phyloP scores from a whole-genome alignment of 2,113 vertebrate species.

The Anhinga rufa region DNA sequence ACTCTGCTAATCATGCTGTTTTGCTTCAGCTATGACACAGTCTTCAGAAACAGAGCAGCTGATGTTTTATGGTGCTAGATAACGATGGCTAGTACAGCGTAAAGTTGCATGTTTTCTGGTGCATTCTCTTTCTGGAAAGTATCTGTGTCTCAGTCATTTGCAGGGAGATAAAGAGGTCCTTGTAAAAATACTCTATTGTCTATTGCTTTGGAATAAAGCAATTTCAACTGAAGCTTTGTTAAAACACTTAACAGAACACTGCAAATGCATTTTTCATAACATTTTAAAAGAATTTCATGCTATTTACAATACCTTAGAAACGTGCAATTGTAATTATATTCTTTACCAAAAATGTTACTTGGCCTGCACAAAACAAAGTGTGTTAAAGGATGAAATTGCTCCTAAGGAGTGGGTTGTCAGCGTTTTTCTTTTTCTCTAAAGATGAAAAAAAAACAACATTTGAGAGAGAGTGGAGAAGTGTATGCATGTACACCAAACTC shows the following conservation, averaged over 20 bases:
- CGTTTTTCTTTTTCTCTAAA: not conserved
- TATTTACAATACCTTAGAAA: conserved; percentile 44
- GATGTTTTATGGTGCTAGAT: not conserved
- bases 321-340: conserved; percentile 26
- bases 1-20: not conserved
- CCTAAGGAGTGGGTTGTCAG: not conserved
- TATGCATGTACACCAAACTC: not conserved
- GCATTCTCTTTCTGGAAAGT: not conserved
- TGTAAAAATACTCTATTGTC: conserved; percentile 2
- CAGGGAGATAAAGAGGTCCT: conserved; percentile 20
- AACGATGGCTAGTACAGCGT: not conserved
- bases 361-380: conserved; percentile 5
- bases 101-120: not conserved
- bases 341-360: conserved; percentile 39
- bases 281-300: conserved; percentile 58
- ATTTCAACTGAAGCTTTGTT: conserved; percentile 50
- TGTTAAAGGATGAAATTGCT: conserved; percentile 43
- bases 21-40: not conserved
- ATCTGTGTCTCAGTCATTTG: conserved; percentile 5
- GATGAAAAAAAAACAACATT: not conserved
- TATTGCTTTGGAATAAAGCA: conserved; percentile 48
- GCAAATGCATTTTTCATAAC: conserved; percentile 51
- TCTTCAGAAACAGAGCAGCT: not conserved
- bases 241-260: conserved; percentile 51
- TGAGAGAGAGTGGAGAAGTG: not conserved